These are phyloP conservation scores for Dorcus hopei DNA, from an alignment of 2,888 invertebrate species.

Conservation along the genomic window DNA sequence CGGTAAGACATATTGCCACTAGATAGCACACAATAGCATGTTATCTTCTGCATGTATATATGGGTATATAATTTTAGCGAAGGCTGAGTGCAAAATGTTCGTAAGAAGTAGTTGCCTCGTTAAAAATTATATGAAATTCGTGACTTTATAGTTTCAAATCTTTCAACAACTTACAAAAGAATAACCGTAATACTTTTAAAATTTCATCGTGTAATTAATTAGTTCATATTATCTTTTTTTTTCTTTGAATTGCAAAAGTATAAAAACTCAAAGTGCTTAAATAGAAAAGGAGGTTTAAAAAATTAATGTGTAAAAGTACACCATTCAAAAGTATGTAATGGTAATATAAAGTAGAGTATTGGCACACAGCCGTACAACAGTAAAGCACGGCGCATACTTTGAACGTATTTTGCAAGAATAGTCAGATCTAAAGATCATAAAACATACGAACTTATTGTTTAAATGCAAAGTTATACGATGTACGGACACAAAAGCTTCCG, in stretches of 20 bases:
- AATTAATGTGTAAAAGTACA: no score
- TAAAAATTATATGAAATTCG: not conserved
- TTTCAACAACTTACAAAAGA: not conserved
- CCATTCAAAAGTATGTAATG: no score
- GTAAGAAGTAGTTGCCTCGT: not conserved
- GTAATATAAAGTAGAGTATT: no score
- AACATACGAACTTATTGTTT: conserved; percentile 39
- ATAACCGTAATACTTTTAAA: not conserved
- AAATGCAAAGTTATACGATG: conserved; percentile 38
- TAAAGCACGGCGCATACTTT: not conserved
- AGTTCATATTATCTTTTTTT: no score
- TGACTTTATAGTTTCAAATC: no score
- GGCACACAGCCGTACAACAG: not conserved
- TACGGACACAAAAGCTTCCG: conserved; percentile 25
- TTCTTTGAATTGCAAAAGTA: no score
- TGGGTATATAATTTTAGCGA: conserved; percentile 38
- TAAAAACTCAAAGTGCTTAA: no score
- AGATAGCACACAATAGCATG: conserved; percentile 46
- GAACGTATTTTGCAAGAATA: conserved; percentile 28
- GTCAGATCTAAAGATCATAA: conserved; percentile 40
- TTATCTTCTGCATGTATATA: conserved; percentile 43
- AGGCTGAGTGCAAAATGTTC: conserved; percentile 32
- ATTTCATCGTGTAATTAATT: no score
- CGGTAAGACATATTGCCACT: conserved; percentile 46
- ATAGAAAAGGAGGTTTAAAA: no score